These are phyloP conservation scores for Omphaloscelis lunosa DNA, from an alignment of 2,888 invertebrate species.

Conservation along the genomic window DNA sequence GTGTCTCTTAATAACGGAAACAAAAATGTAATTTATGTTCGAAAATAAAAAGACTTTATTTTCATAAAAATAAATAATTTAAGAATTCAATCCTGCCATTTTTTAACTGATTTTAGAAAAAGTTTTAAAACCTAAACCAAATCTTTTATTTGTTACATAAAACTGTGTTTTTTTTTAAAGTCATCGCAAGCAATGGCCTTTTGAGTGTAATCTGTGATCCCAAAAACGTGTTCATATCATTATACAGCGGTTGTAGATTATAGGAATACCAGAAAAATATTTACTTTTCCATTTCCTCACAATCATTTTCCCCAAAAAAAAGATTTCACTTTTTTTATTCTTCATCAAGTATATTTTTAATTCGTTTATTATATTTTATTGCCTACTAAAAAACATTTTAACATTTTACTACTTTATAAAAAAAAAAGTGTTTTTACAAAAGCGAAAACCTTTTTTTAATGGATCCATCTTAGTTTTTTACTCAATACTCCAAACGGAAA, in stretches of 20 bases:
- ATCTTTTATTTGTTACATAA: not conserved
- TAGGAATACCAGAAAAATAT: slow-evolving; percentile 9
- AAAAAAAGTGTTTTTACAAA: not conserved
- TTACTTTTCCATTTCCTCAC: not conserved
- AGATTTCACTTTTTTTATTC: not conserved
- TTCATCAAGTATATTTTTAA: not conserved
- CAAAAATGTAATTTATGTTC: not conserved
- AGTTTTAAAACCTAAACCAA: not conserved
- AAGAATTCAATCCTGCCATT: not conserved
- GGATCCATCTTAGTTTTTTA: not conserved
- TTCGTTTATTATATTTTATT: not conserved
- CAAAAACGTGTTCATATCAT: slow-evolving; percentile 80
- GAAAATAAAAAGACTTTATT: not conserved
- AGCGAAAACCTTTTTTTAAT: not conserved
- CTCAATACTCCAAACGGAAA: not conserved
- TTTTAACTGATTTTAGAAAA: not conserved
- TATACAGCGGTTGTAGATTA: slow-evolving; percentile 50
- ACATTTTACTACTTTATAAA: not conserved
- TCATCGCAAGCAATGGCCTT: slow-evolving; percentile 63
- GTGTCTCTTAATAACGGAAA: not conserved
- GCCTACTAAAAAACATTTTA: not conserved
- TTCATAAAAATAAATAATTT: not conserved
- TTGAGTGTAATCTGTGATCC: slow-evolving; percentile 78
- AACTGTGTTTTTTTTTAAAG: slow-evolving; percentile 52
- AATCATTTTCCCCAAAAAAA: not conserved